Base-by-base conservation (phyloP, 2,797 vertebrate genomes). In the Varecia variegata region DNA sequence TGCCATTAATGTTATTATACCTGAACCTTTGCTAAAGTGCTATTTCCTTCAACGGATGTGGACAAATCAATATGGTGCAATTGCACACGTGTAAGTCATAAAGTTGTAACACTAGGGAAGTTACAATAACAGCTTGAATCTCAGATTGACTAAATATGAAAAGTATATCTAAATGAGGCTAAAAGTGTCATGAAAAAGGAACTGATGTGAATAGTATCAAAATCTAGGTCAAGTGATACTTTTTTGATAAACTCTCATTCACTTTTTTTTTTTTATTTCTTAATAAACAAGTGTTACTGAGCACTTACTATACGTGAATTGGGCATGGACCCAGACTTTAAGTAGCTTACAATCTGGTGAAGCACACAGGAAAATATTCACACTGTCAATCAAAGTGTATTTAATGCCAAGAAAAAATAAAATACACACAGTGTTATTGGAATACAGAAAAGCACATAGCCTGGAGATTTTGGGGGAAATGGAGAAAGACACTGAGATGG, bases 1-100 rank as follows among this genome's bases (percentile, higher is more conserved):
- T 90, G 3, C 90, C 15, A 60, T 97, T 95, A 68, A 10, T 67
- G 4, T 92, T 92, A 67, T 54, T 97, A 21, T 70, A 21, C 68
- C 7, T 92, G 5, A 15, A 30, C 27, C 12, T 96, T 96, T 65
- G 77, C 21, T 62, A 25, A 82, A 47, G 43, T 76, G n/a, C n/a
- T 70, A 6, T 79, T 93, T 94, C 12, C 20, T 87, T 82, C 52
- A 76, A 2, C 2, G 40, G 17, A 50, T 56, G 79, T 32, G 38
- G 25, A 77, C 18, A 77, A 90, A 88, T 88, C 2, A 30, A 73
- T 76, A 73, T 73, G 43, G 67, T 60, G 20, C 3, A 27, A 73
- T 47, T 88, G 35, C 45, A 35, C 79, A 32, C 81, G n/a, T 25
- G 4, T 38, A 77, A 80, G 20, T 65, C 17, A 90, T 23, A 81